Conservation (phyloP, 2,113 vertebrate species). For the Brienomyrus brachyistius region DNA sequence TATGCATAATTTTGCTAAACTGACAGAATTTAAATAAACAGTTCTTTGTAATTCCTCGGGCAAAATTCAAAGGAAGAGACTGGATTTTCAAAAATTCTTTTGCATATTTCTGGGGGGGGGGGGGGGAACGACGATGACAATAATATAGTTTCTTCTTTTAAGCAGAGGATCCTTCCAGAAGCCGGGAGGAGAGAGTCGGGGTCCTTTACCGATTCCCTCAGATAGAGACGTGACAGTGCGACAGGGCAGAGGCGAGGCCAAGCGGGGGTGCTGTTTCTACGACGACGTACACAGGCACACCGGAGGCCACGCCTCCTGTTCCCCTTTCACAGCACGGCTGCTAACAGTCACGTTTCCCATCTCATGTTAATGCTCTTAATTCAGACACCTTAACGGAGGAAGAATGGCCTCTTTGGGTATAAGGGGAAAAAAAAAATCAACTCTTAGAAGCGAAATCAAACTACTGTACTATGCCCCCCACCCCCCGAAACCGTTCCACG, state of each 20-base stretch:
- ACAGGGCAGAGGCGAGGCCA: not conserved
- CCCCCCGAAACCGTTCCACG: not conserved
- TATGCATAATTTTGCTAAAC: constrained; percentile 2
- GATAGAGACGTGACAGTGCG: not conserved
- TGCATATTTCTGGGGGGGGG: not conserved
- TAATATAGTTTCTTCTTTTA: not conserved
- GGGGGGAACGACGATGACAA: not conserved
- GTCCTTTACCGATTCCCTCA: not conserved
- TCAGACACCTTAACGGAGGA: not conserved
- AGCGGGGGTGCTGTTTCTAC: not conserved
- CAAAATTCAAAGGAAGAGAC: not conserved
- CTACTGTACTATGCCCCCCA: not conserved
- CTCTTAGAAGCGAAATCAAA: not conserved
- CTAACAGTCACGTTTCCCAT: not conserved
- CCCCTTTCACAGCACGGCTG: not conserved
- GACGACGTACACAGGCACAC: not conserved
- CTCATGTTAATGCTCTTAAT: not conserved
- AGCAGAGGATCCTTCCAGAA: not conserved
- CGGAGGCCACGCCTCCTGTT: not conserved
- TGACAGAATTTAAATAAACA: not conserved
- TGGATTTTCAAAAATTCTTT: not conserved
- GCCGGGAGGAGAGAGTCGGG: not conserved
- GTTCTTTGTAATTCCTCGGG: not conserved
- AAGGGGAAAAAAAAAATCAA: not conserved
- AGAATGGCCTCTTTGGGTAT: not conserved